Conservation (phyloP, 2,113 vertebrate genomes). For the Meriones unguiculatus region DNA sequence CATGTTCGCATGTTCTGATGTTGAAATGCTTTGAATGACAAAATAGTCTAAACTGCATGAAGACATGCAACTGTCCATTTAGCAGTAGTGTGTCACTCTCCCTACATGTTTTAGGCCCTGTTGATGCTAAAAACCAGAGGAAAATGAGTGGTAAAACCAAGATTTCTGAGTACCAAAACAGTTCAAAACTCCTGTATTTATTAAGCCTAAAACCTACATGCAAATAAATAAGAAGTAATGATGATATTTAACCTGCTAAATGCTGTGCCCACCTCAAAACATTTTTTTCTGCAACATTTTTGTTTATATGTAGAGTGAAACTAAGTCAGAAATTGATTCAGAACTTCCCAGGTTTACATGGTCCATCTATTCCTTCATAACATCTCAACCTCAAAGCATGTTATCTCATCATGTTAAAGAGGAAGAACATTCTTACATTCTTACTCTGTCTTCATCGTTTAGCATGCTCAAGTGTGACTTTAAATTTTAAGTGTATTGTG, state of each 20-base stretch:
- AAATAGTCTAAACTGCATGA: slow-evolving; percentile 23
- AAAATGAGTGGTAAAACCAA: not conserved
- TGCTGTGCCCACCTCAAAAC: not conserved
- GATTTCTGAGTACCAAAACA: not conserved
- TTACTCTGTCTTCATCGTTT: not conserved
- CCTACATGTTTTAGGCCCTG: not conserved
- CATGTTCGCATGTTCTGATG: not conserved
- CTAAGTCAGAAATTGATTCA: not conserved
- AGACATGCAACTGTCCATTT: not conserved
- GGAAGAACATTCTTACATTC: not conserved
- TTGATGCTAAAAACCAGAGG: not conserved
- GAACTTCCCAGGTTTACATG: not conserved
- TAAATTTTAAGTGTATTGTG: slow-evolving; percentile 17
- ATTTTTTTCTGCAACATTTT: not conserved
- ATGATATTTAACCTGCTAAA: not conserved
- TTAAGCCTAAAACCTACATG: not conserved
- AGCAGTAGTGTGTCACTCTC: not conserved
- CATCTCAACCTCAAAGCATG: not conserved
- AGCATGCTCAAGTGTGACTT: not conserved
- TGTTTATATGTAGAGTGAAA: not conserved
- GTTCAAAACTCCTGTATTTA: not conserved
- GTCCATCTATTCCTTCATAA: not conserved
- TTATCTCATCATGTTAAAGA: not conserved
- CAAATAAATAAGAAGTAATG: not conserved
- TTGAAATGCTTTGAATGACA: not conserved